Percentiles rank a stretch among this genome's conserved stretches.
Conservation (phyloP, 1,140 invertebrate species). For the Acromyrmex heyeri region DNA sequence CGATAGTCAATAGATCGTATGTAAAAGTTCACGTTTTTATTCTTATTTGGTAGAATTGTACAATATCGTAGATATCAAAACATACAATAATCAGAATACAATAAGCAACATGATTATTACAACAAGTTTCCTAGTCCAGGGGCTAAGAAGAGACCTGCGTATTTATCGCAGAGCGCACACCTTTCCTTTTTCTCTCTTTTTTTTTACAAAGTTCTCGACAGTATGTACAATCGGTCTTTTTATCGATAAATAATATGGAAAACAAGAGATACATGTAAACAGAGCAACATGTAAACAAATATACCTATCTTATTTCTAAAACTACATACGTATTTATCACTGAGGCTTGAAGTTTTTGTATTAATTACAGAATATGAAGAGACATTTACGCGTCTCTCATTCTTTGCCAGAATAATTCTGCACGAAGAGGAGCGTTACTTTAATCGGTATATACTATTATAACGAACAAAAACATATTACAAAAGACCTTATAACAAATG, state of each 20-base stretch:
- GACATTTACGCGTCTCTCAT: not conserved
- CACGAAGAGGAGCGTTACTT: not conserved
- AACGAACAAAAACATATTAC: slow-evolving; percentile 5
- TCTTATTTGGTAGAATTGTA: slow-evolving; percentile 42
- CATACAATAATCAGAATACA: slow-evolving; percentile 46
- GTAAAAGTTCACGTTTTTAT: slow-evolving; percentile 45
- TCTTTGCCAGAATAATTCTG: not conserved
- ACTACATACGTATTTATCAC: slow-evolving; percentile 65
- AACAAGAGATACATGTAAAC: slow-evolving; percentile 14
- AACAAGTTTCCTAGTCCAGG: slow-evolving; percentile 42
- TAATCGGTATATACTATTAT: slow-evolving; percentile 10
- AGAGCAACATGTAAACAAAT: slow-evolving; percentile 9
- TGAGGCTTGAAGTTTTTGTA: slow-evolving; percentile 36
- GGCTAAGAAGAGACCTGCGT: slow-evolving; percentile 31
- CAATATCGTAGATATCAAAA: slow-evolving; percentile 63
- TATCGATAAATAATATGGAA: slow-evolving; percentile 38
- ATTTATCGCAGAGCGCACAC: not conserved
- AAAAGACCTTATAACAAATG: not conserved
- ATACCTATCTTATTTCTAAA: slow-evolving; percentile 45
- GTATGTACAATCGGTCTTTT: slow-evolving; percentile 17
- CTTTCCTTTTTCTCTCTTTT: not conserved
- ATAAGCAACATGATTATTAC: slow-evolving; percentile 50
- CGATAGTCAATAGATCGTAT: not conserved
- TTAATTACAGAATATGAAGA: not conserved
- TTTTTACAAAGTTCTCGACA: slow-evolving; percentile 8